Evolutionary conservation across 2,888 invertebrate genomes (phyloP).

Genomic region (Zonitis immaculata): DNA sequence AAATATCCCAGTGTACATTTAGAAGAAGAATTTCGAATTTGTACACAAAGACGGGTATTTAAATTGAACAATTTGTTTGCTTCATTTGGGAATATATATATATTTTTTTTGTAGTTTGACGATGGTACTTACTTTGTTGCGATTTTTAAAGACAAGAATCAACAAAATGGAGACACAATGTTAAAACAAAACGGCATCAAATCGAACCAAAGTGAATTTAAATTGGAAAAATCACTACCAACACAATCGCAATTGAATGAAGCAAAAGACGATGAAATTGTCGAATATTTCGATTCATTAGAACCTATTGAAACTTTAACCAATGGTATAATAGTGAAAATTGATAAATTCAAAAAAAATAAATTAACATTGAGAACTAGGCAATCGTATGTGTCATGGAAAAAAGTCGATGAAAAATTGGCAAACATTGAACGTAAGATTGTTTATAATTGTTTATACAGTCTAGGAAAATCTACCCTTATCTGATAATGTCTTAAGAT

Average conservation of each 20-base stretch:
- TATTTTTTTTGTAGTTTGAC: neutral
- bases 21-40: slow-evolving; percentile 9
- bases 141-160: neutral
- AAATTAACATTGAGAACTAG: neutral
- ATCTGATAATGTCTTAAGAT: too few relatives aligned
- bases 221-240: too few relatives aligned
- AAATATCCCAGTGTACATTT: neutral
- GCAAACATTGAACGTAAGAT: neutral
- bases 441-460: neutral
- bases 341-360: neutral
- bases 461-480: too few relatives aligned
- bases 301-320: neutral
- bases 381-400: neutral
- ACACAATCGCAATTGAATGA: neutral
- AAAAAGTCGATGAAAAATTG: neutral
- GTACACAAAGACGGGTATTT: neutral
- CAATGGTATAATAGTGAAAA: neutral
- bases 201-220: too few relatives aligned
- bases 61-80: too few relatives aligned
- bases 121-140: slow-evolving; percentile 8
- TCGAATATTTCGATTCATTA: neutral
- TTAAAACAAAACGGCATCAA: too few relatives aligned
- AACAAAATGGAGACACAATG: too few relatives aligned
- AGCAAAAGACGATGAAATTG: neutral
- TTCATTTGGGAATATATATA: too few relatives aligned